phyloP scores from a whole-genome alignment of 2,797 vertebrate species.

The Crenichthys baileyi region DNA sequence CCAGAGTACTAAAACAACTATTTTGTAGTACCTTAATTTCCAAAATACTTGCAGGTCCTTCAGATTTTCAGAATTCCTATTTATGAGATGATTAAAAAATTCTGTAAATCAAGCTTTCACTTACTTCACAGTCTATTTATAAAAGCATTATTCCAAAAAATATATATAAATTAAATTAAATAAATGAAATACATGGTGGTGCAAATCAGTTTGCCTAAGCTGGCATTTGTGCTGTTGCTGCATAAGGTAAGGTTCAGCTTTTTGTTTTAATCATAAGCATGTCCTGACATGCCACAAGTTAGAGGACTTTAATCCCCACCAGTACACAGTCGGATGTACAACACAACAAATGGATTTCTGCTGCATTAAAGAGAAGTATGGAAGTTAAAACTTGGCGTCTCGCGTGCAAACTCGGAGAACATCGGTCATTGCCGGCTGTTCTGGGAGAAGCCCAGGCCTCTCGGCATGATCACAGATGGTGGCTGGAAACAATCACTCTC shows the following conservation, averaged over 20 bases:
- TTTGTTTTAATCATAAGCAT: slow-evolving; percentile 35
- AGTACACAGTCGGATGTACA: not conserved
- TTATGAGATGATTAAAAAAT: not conserved
- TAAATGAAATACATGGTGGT: not conserved
- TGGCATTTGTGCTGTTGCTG: slow-evolving; percentile 22
- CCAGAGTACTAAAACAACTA: not conserved
- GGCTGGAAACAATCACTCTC: slow-evolving; percentile 64
- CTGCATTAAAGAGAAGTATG: slow-evolving; percentile 40
- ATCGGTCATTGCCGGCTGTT: slow-evolving; percentile 58
- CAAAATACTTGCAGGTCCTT: not conserved
- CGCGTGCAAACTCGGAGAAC: slow-evolving; percentile 47
- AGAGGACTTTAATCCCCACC: slow-evolving; percentile 31
- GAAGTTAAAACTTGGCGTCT: slow-evolving; percentile 41
- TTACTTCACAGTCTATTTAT: no score
- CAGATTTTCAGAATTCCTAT: not conserved
- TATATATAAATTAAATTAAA: no score
- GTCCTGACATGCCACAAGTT: slow-evolving; percentile 17
- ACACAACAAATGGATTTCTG: slow-evolving; percentile 26
- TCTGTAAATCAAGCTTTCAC: not conserved
- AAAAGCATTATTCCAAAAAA: not conserved
- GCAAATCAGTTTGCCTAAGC: slow-evolving; percentile 8
- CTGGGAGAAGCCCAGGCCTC: slow-evolving; percentile 57
- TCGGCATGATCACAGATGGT: slow-evolving; percentile 72
- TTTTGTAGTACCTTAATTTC: not conserved
- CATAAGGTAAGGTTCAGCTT: slow-evolving; percentile 18